Evolutionary conservation across 2,797 vertebrate species (phyloP).

Genomic region (Prunella strophiata): DNA sequence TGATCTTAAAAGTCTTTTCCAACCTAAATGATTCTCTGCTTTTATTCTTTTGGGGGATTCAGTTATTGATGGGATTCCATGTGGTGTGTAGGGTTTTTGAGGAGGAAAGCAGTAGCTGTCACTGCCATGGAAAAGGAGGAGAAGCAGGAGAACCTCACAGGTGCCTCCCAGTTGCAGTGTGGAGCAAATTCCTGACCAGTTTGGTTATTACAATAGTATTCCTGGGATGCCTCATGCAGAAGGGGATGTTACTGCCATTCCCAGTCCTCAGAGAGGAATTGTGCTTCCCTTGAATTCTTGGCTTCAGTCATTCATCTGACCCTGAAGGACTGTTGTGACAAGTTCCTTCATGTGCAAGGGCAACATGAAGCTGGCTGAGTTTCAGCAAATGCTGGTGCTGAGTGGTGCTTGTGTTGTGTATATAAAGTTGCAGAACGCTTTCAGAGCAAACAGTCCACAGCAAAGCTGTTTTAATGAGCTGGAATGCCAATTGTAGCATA

Average conservation of each 20-base stretch:
- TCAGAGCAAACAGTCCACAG: not conserved
- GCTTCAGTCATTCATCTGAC: not conserved
- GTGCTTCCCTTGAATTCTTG: not conserved
- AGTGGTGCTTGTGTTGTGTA: slow-evolving; percentile 5
- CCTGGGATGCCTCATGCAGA: not conserved
- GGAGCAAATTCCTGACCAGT: not conserved
- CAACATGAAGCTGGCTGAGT: not conserved
- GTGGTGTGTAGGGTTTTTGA: not conserved
- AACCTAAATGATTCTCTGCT: not conserved
- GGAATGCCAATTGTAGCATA: slow-evolving; percentile 10
- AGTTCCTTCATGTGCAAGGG: not conserved
- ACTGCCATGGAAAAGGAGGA: not conserved
- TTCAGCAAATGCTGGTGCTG: not conserved
- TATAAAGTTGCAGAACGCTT: not conserved
- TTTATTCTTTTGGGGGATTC: not conserved
- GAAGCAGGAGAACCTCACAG: not conserved
- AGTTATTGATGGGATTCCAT: not conserved
- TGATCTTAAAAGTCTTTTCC: not conserved
- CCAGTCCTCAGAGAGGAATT: not conserved
- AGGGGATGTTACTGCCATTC: not conserved
- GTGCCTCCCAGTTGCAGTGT: not conserved
- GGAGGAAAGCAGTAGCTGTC: not conserved
- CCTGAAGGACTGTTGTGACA: not conserved
- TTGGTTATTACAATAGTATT: not conserved
- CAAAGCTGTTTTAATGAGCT: slow-evolving; percentile 53